phyloP scores from a whole-genome alignment of 1,140 invertebrate genomes.

The Anastatus disparis region DNA sequence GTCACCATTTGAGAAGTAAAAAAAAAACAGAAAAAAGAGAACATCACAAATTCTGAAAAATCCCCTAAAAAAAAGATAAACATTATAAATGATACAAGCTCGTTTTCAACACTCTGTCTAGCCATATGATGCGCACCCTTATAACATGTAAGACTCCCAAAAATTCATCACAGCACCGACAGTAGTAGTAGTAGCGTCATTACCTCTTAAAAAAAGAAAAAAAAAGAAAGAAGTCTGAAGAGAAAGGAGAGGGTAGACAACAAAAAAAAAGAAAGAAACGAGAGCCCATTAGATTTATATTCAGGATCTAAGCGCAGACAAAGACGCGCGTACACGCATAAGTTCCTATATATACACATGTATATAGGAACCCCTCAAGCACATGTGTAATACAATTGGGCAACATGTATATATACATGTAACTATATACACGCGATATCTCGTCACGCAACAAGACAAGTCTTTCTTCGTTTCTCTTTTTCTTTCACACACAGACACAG shows the following conservation, averaged over 20 bases:
- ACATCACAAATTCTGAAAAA: no score
- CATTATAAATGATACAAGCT: no score
- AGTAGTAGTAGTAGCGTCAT: not conserved
- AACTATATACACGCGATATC: constrained; percentile 2
- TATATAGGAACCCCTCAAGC: constrained; percentile 21
- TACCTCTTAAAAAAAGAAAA: not conserved
- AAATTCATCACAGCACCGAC: constrained; percentile 16
- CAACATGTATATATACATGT: not conserved
- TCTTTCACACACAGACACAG: no score
- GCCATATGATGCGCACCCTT: not conserved
- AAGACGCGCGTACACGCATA: constrained; percentile 1
- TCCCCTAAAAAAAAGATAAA: no score
- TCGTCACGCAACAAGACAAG: constrained; percentile 18
- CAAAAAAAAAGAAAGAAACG: not conserved
- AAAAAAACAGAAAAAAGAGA: no score
- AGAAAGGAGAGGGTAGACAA: not conserved
- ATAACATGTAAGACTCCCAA: not conserved
- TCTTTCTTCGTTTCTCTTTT: no score
- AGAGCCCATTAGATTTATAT: constrained; percentile 40
- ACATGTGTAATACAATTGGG: constrained; percentile 34
- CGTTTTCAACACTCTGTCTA: constrained; percentile 20
- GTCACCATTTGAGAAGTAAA: no score
- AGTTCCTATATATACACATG: no score
- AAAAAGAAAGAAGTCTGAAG: not conserved
- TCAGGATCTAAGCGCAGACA: constrained; percentile 31